Percentiles rank a stretch among this genome's conserved stretches.
Conservation (phyloP, 2,888 invertebrate genomes). For the Notodonta dromedarius region DNA sequence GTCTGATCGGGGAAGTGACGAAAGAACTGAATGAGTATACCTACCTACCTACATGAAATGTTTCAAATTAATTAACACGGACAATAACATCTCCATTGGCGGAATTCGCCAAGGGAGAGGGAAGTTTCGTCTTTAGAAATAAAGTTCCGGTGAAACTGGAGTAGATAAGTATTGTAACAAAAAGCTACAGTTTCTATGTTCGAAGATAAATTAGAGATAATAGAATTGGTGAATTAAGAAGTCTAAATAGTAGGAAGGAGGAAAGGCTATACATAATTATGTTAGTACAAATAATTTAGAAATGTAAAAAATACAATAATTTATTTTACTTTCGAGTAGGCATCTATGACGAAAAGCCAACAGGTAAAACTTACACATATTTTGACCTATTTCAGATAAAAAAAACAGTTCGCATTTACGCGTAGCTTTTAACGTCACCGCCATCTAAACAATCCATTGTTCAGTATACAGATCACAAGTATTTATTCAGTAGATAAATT, state of each 20-base stretch:
- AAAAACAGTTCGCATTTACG: neutral
- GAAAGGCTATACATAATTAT: too few relatives aligned
- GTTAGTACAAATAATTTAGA: too few relatives aligned
- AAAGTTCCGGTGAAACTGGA: neutral
- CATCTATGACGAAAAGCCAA: too few relatives aligned
- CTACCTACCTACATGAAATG: slow-evolving; percentile 19
- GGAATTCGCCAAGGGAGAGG: neutral
- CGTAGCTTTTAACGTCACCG: neutral
- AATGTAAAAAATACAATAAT: neutral
- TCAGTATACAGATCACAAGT: neutral
- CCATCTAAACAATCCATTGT: neutral
- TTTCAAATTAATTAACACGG: slow-evolving; percentile 27
- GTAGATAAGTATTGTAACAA: neutral
- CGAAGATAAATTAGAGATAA: too few relatives aligned
- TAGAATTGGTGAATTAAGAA: too few relatives aligned
- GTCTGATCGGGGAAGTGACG: slow-evolving; percentile 26
- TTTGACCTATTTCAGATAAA: too few relatives aligned
- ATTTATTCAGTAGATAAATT: slow-evolving; percentile 10
- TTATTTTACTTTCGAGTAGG: too few relatives aligned
- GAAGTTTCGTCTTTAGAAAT: neutral
- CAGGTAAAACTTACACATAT: too few relatives aligned
- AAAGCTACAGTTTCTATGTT: neutral
- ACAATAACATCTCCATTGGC: slow-evolving; percentile 10
- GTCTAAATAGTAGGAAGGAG: too few relatives aligned
- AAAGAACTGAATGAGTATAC: slow-evolving; percentile 17